These are phyloP conservation scores for Tholera decimalis DNA, from an alignment of 2,888 invertebrate genomes.

Conservation along the genomic window DNA sequence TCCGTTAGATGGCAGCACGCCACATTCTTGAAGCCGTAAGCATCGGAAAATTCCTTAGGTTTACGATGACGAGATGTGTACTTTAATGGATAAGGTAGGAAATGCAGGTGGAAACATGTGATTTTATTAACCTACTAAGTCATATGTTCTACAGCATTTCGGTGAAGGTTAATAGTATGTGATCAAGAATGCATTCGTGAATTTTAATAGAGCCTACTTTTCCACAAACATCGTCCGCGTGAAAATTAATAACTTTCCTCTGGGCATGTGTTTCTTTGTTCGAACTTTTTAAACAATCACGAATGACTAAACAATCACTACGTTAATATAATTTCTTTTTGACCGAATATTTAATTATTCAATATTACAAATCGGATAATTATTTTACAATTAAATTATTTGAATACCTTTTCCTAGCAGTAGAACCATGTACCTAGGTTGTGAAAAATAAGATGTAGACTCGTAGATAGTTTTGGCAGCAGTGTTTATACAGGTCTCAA, in stretches of 20 bases:
- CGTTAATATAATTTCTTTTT: no score
- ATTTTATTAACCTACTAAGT: constrained; percentile 15
- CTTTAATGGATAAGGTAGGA: constrained; percentile 11
- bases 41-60: constrained; percentile 24
- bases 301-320: no score
- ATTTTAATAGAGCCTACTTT: not conserved
- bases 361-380: no score
- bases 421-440: no score
- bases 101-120: not conserved
- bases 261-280: not conserved
- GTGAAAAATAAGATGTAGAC: no score
- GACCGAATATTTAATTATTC: no score
- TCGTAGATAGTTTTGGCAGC: no score
- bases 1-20: constrained; percentile 37
- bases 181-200: not conserved
- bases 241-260: not conserved
- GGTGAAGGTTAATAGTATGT: not conserved
- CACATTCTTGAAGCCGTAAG: constrained; percentile 21
- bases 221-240: no score
- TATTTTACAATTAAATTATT: no score
- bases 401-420: no score
- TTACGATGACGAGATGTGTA: constrained; percentile 34
- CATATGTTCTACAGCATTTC: constrained; percentile 6
- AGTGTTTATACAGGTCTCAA: no score
- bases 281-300: no score